These are phyloP conservation scores for Tetragnatha versicolor DNA, from an alignment of 1,140 invertebrate species.

Conservation along the genomic window DNA sequence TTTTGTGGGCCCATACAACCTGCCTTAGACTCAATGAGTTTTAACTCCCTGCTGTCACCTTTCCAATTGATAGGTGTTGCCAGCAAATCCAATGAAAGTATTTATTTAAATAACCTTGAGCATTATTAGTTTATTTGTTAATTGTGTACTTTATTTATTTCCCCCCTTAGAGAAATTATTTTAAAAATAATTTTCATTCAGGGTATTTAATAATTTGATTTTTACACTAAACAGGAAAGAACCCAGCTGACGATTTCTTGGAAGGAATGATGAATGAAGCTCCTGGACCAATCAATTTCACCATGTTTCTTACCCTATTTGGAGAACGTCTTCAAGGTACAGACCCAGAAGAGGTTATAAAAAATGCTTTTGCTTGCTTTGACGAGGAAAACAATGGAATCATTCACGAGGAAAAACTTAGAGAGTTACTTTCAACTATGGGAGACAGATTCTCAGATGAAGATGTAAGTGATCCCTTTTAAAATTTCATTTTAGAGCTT, in stretches of 20 bases:
- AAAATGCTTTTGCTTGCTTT: constrained; percentile 72
- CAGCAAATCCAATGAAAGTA: too few species aligned
- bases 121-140: too few species aligned
- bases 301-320: constrained; percentile 73
- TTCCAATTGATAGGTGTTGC: too few species aligned
- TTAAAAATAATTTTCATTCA: background rate
- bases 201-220: background rate
- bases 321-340: constrained; percentile 71
- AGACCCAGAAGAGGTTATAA: constrained; percentile 72
- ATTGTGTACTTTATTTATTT: too few species aligned
- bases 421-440: constrained; percentile 71
- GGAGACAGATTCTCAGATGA: constrained; percentile 72
- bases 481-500: background rate
- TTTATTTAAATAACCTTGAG: too few species aligned
- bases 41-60: too few species aligned
- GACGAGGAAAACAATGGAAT: constrained; percentile 69
- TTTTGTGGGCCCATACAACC: too few species aligned
- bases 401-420: constrained; percentile 68
- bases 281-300: constrained; percentile 72
- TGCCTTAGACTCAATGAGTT: too few species aligned
- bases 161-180: too few species aligned
- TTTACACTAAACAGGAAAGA: constrained; percentile 64
- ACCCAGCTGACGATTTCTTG: constrained; percentile 68
- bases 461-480: constrained; percentile 64
- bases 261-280: constrained; percentile 71